These are phyloP conservation scores for Andrena minutula DNA, from an alignment of 2,888 invertebrate genomes.

Conservation along the genomic window DNA sequence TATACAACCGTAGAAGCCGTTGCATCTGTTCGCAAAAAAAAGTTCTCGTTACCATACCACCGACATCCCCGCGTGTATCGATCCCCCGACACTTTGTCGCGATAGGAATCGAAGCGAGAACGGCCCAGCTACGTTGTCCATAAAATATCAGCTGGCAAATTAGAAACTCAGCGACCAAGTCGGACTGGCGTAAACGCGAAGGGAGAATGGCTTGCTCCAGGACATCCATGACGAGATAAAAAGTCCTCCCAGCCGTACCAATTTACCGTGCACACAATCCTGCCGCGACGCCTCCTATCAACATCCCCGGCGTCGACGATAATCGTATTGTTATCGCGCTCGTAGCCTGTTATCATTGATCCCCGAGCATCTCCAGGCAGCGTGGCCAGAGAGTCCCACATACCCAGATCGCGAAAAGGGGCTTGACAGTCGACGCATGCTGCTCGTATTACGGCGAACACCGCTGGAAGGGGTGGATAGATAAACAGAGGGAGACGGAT, in stretches of 20 bases:
- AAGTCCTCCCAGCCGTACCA: not conserved
- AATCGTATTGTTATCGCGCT: conserved; percentile 58
- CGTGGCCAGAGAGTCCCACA: conserved; percentile 49
- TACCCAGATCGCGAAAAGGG: conserved; percentile 64
- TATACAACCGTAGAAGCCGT: conserved; percentile 1
- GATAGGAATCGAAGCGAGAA: not conserved
- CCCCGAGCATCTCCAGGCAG: conserved; percentile 33
- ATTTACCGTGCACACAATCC: not conserved
- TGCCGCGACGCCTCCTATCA: too few species aligned
- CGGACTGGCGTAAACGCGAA: not conserved
- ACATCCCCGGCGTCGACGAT: conserved; percentile 30
- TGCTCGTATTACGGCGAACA: conserved; percentile 40
- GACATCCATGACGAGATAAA: not conserved
- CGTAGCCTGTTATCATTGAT: conserved; percentile 54
- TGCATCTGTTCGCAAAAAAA: conserved; percentile 20
- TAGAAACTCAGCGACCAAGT: not conserved
- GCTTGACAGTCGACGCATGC: conserved; percentile 44
- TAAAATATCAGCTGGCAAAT: not conserved
- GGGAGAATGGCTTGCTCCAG: not conserved
- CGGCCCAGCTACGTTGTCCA: not conserved
- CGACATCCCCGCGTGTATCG: not conserved
- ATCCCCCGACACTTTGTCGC: not conserved
- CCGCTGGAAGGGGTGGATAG: conserved; percentile 32
- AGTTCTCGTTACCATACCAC: not conserved
- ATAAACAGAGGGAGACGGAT: conserved; percentile 58